Conservation (phyloP, 1,140 invertebrate genomes). For the Solen grandis region DNA sequence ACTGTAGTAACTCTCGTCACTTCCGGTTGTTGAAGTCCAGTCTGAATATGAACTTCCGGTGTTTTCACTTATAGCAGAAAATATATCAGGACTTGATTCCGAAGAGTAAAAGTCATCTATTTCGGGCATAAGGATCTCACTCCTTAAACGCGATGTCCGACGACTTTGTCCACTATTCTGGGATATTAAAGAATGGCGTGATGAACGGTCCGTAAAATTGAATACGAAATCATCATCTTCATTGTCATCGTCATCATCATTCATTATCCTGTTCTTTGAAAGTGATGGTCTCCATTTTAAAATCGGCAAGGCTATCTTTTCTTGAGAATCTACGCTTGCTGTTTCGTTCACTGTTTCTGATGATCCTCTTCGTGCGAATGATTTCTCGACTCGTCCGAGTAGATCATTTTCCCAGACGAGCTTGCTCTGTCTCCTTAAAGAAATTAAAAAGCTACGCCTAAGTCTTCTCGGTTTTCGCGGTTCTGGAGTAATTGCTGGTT, state of each 20-base stretch:
- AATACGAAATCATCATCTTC: conserved; percentile 10
- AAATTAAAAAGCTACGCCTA: conserved; percentile 35
- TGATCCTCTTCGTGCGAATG: not conserved
- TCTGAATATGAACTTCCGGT: conserved; percentile 22
- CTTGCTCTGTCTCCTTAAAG: conserved; percentile 31
- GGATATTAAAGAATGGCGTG: not conserved
- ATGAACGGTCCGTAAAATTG: not conserved
- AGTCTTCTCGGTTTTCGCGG: conserved; percentile 16
- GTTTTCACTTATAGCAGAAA: conserved; percentile 28
- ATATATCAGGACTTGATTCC: conserved; percentile 42
- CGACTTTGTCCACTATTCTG: not conserved
- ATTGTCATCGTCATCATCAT: conserved; percentile 15
- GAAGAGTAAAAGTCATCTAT: conserved; percentile 25
- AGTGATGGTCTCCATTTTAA: conserved; percentile 9
- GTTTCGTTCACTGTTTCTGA: not conserved
- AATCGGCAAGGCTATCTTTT: not conserved
- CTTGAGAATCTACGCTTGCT: not conserved
- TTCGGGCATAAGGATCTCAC: conserved; percentile 2
- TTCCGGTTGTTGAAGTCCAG: not conserved
- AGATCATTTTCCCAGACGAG: conserved; percentile 34
- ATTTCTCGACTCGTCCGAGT: not conserved
- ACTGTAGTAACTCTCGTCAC: not conserved
- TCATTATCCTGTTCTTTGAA: conserved; percentile 15
- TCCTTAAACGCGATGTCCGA: not conserved
- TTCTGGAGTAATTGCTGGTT: conserved; percentile 18